A percentile compares a stretch with the other conserved stretches of the same genome.
phyloP scores from a whole-genome alignment of 2,888 invertebrate genomes.

The Leistus spinibarbis region DNA sequence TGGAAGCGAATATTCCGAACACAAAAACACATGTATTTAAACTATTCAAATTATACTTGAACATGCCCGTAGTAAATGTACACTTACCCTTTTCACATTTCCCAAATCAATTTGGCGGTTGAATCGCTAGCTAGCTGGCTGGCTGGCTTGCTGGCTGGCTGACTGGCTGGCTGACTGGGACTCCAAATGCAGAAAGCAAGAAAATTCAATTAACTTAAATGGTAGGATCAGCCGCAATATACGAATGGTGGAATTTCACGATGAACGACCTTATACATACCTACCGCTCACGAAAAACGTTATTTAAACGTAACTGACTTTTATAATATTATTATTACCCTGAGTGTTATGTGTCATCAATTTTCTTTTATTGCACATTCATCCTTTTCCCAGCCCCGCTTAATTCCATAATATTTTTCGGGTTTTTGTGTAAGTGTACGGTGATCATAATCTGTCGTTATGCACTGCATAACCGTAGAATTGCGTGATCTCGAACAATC shows the following conservation, averaged over 20 bases:
- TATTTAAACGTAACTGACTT: background rate
- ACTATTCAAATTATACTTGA: slow-evolving; percentile 25
- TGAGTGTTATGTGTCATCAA: slow-evolving; percentile 8
- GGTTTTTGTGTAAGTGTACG: background rate
- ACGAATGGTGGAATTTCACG: slow-evolving; percentile 11
- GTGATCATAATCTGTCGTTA: background rate
- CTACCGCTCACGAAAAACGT: background rate
- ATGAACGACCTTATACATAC: background rate
- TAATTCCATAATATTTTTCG: background rate
- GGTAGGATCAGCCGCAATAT: slow-evolving; percentile 4
- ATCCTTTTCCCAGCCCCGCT: background rate
- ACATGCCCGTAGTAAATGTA: background rate
- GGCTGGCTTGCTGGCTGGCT: slow-evolving; percentile 10
- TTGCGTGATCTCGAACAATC: background rate
- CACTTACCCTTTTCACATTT: slow-evolving; percentile 5
- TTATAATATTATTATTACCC: slow-evolving; percentile 2
- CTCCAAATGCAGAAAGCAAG: slow-evolving; percentile 4
- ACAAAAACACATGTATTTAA: slow-evolving; percentile 6
- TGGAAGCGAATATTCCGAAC: background rate
- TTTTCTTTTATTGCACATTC: slow-evolving; percentile 26
- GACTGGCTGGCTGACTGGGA: background rate
- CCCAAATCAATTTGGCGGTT: slow-evolving; percentile 19
- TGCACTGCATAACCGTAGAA: background rate
- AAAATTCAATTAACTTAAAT: slow-evolving; percentile 13
- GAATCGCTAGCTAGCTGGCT: slow-evolving; percentile 10